A percentile compares a stretch with the other conserved stretches of the same genome.
Conservation (phyloP, 2,797 vertebrate species). For the Leuciscus waleckii region DNA sequence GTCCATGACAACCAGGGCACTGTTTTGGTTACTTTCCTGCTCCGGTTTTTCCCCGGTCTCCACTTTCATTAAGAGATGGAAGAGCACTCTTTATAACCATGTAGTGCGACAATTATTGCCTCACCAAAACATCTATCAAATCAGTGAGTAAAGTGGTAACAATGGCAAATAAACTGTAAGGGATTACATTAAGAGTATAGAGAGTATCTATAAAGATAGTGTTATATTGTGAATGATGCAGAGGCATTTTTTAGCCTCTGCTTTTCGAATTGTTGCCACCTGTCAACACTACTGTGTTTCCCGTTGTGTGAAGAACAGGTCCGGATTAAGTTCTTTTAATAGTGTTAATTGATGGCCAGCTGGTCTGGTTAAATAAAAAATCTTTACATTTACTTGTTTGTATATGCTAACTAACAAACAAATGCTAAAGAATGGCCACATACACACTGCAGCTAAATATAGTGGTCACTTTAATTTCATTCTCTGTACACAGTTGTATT, state of each 20-base stretch:
- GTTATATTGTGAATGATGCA: background rate
- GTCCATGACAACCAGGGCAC: slow-evolving; percentile 47
- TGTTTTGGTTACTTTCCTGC: slow-evolving; percentile 20
- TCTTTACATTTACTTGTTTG: too few species aligned
- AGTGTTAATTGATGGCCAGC: background rate
- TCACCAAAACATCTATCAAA: background rate
- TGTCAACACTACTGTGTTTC: background rate
- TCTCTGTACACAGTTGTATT: background rate
- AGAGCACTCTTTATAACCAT: background rate
- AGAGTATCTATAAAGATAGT: background rate
- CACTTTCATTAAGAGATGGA: slow-evolving; percentile 9
- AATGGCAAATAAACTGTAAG: background rate
- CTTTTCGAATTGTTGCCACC: background rate
- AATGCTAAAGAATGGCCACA: background rate
- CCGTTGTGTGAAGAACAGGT: background rate
- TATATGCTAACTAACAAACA: too few species aligned
- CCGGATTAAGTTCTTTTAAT: background rate
- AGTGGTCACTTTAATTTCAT: background rate
- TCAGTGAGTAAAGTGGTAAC: background rate
- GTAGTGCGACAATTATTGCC: background rate
- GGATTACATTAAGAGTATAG: background rate
- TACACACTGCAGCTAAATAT: slow-evolving; percentile 9
- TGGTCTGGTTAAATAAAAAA: background rate
- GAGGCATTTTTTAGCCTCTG: background rate
- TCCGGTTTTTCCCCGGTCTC: background rate